These are phyloP conservation scores for Ryuthela nishihirai DNA, from an alignment of 2,888 invertebrate species.

Conservation along the genomic window DNA sequence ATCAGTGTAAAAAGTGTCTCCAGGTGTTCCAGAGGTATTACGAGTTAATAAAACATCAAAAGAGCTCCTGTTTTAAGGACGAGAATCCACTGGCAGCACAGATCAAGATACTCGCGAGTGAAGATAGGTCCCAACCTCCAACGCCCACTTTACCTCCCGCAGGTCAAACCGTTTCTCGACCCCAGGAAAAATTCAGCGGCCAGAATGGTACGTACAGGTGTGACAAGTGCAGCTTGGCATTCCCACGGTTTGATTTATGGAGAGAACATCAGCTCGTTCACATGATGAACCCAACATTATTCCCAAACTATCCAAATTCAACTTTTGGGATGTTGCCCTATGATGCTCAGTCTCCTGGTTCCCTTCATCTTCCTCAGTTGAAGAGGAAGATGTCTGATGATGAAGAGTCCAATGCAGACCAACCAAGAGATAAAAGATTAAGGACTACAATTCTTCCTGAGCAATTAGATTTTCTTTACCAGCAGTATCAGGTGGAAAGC, in stretches of 20 bases:
- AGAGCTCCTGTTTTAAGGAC: conserved; percentile 96
- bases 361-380: conserved; percentile 52
- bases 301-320: conserved; percentile 48
- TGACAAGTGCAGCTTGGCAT: conserved; percentile 91
- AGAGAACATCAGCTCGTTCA: conserved; percentile 93
- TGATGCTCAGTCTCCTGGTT: conserved; percentile 67
- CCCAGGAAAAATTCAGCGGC: conserved; percentile 14
- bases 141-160: conserved; percentile 10
- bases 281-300: conserved; percentile 90
- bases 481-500: conserved; percentile 95
- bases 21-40: conserved; percentile 97
- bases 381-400: conserved; percentile 50
- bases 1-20: conserved; percentile 97
- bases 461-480: conserved; percentile 94
- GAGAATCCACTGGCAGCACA: conserved; percentile 61
- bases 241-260: conserved; percentile 86
- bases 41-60: conserved; percentile 96
- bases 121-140: conserved; percentile 29
- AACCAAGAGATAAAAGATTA: conserved; percentile 84
- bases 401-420: conserved; percentile 48
- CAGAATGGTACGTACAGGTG: conserved; percentile 60
- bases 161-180: not conserved
- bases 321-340: conserved; percentile 10
- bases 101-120: conserved; percentile 49
- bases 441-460: conserved; percentile 95